These are phyloP conservation scores for Fratercula arctica DNA, from an alignment of 2,797 vertebrate genomes.

Conservation along the genomic window DNA sequence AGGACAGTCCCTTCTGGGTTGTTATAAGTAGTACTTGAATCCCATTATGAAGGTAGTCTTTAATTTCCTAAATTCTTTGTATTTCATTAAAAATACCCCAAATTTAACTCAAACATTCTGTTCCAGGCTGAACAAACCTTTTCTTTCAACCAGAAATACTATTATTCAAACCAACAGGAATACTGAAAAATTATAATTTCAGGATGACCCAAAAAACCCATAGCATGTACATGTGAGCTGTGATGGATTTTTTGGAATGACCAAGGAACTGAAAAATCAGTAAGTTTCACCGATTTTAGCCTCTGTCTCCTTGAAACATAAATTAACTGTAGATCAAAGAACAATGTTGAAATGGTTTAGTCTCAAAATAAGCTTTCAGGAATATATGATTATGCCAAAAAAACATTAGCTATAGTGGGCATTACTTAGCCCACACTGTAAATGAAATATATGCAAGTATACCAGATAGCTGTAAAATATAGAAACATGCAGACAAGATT, in stretches of 20 bases:
- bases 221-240: background rate
- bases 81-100: background rate
- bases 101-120: background rate
- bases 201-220: background rate
- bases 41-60: background rate
- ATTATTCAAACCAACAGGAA: background rate
- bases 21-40: background rate
- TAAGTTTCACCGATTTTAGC: slow-evolving; percentile 6
- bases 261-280: background rate
- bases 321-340: slow-evolving; percentile 24
- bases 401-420: background rate
- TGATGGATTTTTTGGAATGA: background rate
- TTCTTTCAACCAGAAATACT: background rate
- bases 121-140: background rate
- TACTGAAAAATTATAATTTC: background rate
- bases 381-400: background rate
- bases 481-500: background rate
- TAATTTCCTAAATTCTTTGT: background rate
- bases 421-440: background rate
- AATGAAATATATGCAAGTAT: slow-evolving; percentile 14
- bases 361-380: slow-evolving; percentile 23
- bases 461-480: slow-evolving; percentile 17
- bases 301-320: background rate
- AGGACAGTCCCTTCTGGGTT: background rate
- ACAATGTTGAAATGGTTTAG: slow-evolving; percentile 3